These are phyloP conservation scores for Leptopilina clavipes DNA, from an alignment of 1,140 invertebrate genomes.

Conservation along the genomic window DNA sequence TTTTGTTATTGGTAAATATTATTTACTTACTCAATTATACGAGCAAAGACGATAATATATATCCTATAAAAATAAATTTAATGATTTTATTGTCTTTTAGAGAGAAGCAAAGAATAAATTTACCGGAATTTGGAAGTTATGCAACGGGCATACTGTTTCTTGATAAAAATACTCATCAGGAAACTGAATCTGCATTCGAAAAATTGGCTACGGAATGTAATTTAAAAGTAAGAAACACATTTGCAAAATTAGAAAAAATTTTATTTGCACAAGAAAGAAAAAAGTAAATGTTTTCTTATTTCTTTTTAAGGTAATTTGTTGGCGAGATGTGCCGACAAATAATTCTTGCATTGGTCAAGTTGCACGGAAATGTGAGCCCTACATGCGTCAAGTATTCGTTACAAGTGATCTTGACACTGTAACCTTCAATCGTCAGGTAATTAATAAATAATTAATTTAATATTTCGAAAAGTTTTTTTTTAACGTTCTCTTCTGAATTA, in stretches of 20 bases:
- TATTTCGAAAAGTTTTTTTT: slow-evolving; percentile 6
- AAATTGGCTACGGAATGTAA: slow-evolving; percentile 87
- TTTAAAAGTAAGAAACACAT: slow-evolving; percentile 77
- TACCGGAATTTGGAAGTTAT: slow-evolving; percentile 92
- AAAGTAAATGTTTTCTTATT: slow-evolving; percentile 36
- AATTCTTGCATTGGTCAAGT: slow-evolving; percentile 90
- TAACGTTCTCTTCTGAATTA: too few relatives aligned
- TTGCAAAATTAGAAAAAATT: not conserved
- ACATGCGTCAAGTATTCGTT: slow-evolving; percentile 96
- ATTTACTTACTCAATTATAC: too few relatives aligned
- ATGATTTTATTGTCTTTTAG: slow-evolving; percentile 70
- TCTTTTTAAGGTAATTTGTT: slow-evolving; percentile 84
- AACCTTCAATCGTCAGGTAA: slow-evolving; percentile 68
- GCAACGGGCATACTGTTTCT: slow-evolving; percentile 97
- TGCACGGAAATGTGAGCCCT: slow-evolving; percentile 94
- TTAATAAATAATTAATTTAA: slow-evolving; percentile 33
- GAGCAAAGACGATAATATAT: too few relatives aligned
- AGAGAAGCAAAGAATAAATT: slow-evolving; percentile 83
- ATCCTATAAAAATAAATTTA: too few relatives aligned
- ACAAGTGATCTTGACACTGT: slow-evolving; percentile 80
- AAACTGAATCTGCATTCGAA: slow-evolving; percentile 88
- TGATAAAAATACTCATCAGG: slow-evolving; percentile 86
- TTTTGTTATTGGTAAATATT: too few relatives aligned
- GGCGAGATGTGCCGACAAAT: slow-evolving; percentile 94
- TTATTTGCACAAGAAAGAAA: not conserved